Evolutionary conservation across 2,113 vertebrate genomes (phyloP).

Genomic region (Callorhinus ursinus): DNA sequence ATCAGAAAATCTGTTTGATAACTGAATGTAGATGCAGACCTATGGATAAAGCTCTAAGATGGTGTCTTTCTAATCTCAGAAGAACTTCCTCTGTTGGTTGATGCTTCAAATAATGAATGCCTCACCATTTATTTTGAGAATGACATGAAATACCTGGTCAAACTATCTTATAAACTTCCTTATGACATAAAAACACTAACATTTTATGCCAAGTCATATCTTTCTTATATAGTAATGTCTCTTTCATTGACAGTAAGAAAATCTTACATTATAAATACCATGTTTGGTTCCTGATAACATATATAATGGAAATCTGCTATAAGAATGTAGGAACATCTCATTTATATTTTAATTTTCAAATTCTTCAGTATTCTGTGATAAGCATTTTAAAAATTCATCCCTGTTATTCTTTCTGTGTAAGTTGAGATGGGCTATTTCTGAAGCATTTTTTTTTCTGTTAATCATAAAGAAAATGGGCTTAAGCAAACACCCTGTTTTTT

Average conservation of each 20-base stretch:
- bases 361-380: background rate
- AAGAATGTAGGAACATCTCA: background rate
- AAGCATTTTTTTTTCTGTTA: background rate
- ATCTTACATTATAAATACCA: background rate
- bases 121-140: background rate
- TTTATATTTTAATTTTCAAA: conserved; percentile 14
- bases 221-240: conserved; percentile 32
- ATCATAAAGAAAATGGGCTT: background rate
- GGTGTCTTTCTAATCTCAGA: background rate
- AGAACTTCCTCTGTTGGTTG: background rate
- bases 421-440: background rate
- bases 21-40: background rate
- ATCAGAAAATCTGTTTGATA: background rate
- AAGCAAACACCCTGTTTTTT: background rate
- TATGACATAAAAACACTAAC: background rate
- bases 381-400: background rate
- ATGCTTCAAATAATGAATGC: background rate
- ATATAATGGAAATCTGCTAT: background rate
- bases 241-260: background rate
- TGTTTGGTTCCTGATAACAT: background rate
- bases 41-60: background rate
- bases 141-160: background rate
- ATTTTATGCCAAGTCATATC: background rate
- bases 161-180: background rate
- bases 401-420: background rate